Base-by-base conservation (phyloP, 2,113 vertebrate species). In the Oryzias woworae region DNA sequence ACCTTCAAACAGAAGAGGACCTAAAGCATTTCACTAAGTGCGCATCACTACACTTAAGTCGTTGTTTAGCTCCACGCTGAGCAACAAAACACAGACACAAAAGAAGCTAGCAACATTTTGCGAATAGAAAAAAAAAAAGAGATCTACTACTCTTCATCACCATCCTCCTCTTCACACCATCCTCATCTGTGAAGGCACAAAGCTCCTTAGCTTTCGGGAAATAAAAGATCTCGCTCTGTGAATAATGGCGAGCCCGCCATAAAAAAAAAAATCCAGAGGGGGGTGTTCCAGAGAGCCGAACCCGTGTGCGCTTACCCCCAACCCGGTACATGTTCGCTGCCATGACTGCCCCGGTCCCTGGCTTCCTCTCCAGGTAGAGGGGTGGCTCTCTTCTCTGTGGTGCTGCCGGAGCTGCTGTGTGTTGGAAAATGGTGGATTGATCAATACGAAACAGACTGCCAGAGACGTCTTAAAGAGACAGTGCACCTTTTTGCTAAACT, bases 311-410 rank as follows among this genome's bases (percentile, higher is more conserved):
- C 88, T 89, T 92, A 94, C 93, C 93, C 92, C 93, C 92, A 81
- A 94, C 93, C 92, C 93, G 92, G 92, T 94, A 94, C 93, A 94
- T 94, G 84, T 94, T 94, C 52, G 93, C 93, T 90, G 93, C 93
- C 93, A 94, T 94, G 86, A 49, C 92, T 92, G 88, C 85, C 91
- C 89, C 70, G 83, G 84, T 89, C 81, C 85, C 90, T 85, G 91
- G 92, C 85, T 87, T 88, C 83, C 88, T 89, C 85, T 92, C 90
- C 92, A 88, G 92, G 92, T 91, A 82, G 75, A 83, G 87, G 89
- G 88, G 76, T 85, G 86, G 87, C 85, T 85, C 75, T 75, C 65
- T 75, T 82, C 75, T 76, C 63, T 59, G 61, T 71, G 66, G 20
- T 48, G 80, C 68, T 63, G 86, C 86, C 80, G 89, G 79, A 86